Evolutionary conservation across 2,888 invertebrate genomes (phyloP), one percentile per base, ranked within the genome.

Genomic region (Alloscopus bannaensis): DNA sequence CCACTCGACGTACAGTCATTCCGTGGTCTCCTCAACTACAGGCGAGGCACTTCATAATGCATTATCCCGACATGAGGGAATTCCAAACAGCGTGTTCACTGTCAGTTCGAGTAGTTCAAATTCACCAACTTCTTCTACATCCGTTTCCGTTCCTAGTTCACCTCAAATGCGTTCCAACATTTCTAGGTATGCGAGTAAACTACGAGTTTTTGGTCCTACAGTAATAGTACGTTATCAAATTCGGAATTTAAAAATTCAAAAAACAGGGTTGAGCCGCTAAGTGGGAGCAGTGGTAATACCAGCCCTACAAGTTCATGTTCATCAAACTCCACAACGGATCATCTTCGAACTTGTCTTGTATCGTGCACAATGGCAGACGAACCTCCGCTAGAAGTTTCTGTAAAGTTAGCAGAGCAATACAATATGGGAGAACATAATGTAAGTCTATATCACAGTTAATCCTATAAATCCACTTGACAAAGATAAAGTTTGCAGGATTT

Each of bases 381-480:
- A 50, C 66, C 69, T 4, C 50, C 80, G 29, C 36, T 83, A 16
- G 62, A 62, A n/a, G 52, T 83, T 22, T 36, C 42, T 20, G 81
- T 83, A 6, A 68, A 29, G 65, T 20, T 11, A 6, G 80, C 81
- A 18, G 36, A 13, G 2, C 26, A 62, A 1, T 81, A 82, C 47
- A 83, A 83, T 29, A 76, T 68, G 36, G 81, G 80, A 0, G 28
- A 60, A 20, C 76, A 68, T 60, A 3, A 47, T 13, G 75, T 68
- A 18, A 65, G 28, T 47, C n/a, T 11, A 47, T n/a, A 13, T 22
- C 16, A 52, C 20, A 52, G 52, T 24, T 4, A 52, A 22, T n/a
- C 6, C 24, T 52, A n/a, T n/a, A n/a, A 47, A 47, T n/a, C n/a
- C 18, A n/a, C n/a, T 47, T 47, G 4, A 36, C 36, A 47, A 47